Percentiles rank a stretch among this genome's conserved stretches.
Conservation (phyloP, 2,113 vertebrate genomes). For the Pseudorectes ferrugineus region DNA sequence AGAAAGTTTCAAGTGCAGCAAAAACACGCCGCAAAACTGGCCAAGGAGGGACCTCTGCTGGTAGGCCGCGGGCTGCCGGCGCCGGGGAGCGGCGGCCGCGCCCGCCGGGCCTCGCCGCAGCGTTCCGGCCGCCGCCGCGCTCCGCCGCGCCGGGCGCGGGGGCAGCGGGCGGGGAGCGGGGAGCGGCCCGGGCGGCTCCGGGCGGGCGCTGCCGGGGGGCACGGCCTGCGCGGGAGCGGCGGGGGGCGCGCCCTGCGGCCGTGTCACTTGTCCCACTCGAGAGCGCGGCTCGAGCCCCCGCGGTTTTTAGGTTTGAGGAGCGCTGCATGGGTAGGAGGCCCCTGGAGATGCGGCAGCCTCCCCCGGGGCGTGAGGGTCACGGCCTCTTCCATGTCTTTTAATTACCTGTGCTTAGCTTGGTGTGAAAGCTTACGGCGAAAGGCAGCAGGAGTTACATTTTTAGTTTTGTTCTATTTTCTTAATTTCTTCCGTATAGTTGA, state of each 20-base stretch:
- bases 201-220: no score
- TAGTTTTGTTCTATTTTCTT: neutral
- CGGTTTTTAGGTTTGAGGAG: neutral
- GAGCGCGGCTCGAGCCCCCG: neutral
- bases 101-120: no score
- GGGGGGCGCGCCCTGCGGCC: neutral
- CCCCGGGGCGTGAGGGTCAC: neutral
- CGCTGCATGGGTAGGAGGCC: neutral
- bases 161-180: no score
- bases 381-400: fast-evolving
- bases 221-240: no score
- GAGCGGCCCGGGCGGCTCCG: no score
- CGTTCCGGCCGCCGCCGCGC: no score
- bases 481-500: neutral
- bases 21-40: no score
- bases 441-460: fast-evolving
- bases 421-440: neutral
- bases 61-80: no score
- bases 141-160: no score
- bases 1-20: no score
- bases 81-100: no score
- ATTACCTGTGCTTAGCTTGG: neutral
- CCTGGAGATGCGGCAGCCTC: neutral
- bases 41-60: no score
- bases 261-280: neutral